Base-by-base conservation (phyloP, 2,888 invertebrate genomes). In the Aricia artaxerxes region DNA sequence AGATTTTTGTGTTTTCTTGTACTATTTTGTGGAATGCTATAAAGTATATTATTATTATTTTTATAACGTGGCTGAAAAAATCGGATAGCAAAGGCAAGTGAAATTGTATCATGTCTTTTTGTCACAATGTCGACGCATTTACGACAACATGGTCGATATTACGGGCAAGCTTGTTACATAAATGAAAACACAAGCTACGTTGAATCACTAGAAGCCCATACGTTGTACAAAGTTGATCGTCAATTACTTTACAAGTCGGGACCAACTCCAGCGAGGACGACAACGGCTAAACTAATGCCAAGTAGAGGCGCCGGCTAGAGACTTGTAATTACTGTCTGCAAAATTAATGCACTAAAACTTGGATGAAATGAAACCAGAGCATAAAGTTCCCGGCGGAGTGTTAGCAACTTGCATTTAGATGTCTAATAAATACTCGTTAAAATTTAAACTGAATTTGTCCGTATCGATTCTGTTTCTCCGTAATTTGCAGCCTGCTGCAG, bases 341-440 rank as follows among this genome's bases (percentile, higher is more conserved):
- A 93, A 92, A 93, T 93, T 93, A 94, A 93, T 93, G 93, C 92
- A 92, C 90, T 88, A 89, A 90, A 92, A 93, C 92, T 92, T 90
- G 90, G 88, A 90, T 90, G 91, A 92, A 93, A 93, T 92, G 92
- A 92, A 93, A 91, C 91, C 91, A 86, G 91, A 88, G 89, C 89
- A 88, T 88, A 87, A 91, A 92, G 88, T 92, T 92, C 85, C 85
- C 85, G 86, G 84, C 86, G 84, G 85, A 84, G 85, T 85, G 84
- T 86, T 85, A 83, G 82, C 83, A 85, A 86, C 83, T 86, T 84
- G 84, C 82, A 83, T 82, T 83, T 86, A 85, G 87, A 87, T 85
- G 86, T 87, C 86, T 88, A 83, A 83, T 83, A 83, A 85, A 82
- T 89, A 91, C 49, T 57, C 44, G 40, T 82, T 80, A 82, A 83